A percentile compares a stretch with the other conserved stretches of the same genome.
These are phyloP conservation scores for Danaus plexippus DNA, from an alignment of 1,140 invertebrate species.

Conservation along the genomic window DNA sequence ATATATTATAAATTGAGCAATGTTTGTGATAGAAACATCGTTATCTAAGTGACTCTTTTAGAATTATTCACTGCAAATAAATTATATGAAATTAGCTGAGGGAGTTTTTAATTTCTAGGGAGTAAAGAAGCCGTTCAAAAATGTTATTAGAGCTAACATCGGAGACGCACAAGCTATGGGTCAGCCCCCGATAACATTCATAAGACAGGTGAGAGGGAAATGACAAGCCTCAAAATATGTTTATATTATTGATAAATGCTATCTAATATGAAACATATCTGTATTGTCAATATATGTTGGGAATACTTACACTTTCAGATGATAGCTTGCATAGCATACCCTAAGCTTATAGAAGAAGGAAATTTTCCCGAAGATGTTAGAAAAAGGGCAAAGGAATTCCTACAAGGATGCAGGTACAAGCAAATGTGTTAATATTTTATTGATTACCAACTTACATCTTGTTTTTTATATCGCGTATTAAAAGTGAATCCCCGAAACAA, in stretches of 20 bases:
- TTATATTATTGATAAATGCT: no score
- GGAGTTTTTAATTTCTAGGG: conserved; percentile 72
- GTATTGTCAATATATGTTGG: no score
- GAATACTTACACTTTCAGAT: conserved; percentile 70
- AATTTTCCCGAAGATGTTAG: conserved; percentile 91
- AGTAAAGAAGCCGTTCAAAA: conserved; percentile 89
- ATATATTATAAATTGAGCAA: no score
- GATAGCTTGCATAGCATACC: conserved; percentile 83
- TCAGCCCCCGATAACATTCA: conserved; percentile 91
- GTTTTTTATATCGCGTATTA: no score
- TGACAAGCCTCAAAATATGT: no score
- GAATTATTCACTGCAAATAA: no score
- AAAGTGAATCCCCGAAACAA: no score
- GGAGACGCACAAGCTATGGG: conserved; percentile 99
- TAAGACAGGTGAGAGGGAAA: conserved; percentile 75
- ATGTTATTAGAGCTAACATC: conserved; percentile 98
- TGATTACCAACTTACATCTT: neutral
- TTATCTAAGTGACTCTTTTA: no score
- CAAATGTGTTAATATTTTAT: neutral
- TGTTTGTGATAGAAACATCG: no score
- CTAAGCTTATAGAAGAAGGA: conserved; percentile 81
- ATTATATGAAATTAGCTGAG: no score
- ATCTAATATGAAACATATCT: no score
- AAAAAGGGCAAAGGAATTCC: conserved; percentile 79
- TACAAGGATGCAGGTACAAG: conserved; percentile 80